These are phyloP conservation scores for Campylomormyrus tamandua DNA, from an alignment of 2,113 vertebrate genomes.

Conservation along the genomic window DNA sequence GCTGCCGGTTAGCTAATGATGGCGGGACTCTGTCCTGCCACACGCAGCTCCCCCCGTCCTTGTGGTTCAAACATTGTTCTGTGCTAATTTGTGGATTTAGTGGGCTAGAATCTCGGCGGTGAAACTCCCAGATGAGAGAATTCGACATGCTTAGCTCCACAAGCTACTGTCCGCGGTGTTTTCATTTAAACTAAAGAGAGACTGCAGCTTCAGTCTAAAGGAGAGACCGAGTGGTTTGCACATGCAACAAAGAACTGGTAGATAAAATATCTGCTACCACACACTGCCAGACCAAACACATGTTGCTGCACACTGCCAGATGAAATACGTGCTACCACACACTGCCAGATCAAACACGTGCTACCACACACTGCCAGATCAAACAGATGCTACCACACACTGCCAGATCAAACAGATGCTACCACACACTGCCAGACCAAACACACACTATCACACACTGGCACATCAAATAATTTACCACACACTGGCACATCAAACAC, in stretches of 20 bases:
- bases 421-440: not conserved
- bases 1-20: not conserved
- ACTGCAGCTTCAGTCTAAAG: not conserved
- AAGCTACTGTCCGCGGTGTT: not conserved
- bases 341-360: not conserved
- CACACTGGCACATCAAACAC: too few species aligned
- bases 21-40: not conserved
- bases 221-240: not conserved
- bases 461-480: too few species aligned
- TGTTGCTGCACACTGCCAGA: not conserved
- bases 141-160: not conserved
- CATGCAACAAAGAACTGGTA: not conserved
- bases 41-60: not conserved
- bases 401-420: not conserved
- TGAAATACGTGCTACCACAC: not conserved
- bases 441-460: not conserved
- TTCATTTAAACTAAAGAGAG: not conserved
- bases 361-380: not conserved
- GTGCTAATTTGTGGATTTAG: slow-evolving; percentile 8
- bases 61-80: not conserved
- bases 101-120: not conserved
- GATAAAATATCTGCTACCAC: not conserved
- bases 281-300: not conserved
- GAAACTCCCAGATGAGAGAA: not conserved
- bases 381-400: not conserved